Conservation (phyloP, 2,888 invertebrate species). For the Serripes groenlandicus region DNA sequence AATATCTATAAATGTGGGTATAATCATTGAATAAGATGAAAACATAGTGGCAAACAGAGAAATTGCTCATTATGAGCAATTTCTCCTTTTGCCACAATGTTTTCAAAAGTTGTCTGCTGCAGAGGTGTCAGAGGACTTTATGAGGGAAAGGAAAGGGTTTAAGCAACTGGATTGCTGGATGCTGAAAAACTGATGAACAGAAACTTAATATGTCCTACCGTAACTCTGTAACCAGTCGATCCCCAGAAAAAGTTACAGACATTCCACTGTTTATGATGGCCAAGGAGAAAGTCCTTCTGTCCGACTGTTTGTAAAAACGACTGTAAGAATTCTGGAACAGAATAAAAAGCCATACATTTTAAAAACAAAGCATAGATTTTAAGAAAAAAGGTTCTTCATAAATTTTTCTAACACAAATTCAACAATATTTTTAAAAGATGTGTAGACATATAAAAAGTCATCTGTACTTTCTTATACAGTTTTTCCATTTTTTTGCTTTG, state of each 20-base stretch:
- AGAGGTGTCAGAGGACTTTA: not conserved
- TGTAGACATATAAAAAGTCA: too few species aligned
- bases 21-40: not conserved
- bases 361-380: too few species aligned
- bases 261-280: slow-evolving; percentile 95
- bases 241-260: slow-evolving; percentile 89
- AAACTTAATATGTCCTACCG: too few species aligned
- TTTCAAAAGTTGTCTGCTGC: not conserved
- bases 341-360: too few species aligned
- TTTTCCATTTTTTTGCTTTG: too few species aligned
- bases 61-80: not conserved
- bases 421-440: too few species aligned
- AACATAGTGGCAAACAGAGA: not conserved
- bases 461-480: too few species aligned
- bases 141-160: not conserved
- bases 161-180: not conserved
- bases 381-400: too few species aligned
- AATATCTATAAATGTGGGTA: too few species aligned
- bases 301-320: slow-evolving; percentile 95
- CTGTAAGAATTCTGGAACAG: slow-evolving; percentile 87
- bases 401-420: too few species aligned
- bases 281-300: slow-evolving; percentile 96
- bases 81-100: not conserved
- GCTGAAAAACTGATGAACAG: too few species aligned
- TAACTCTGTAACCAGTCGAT: slow-evolving; percentile 56